phyloP scores from a whole-genome alignment of 2,888 invertebrate species.

The Erynnis tages region DNA sequence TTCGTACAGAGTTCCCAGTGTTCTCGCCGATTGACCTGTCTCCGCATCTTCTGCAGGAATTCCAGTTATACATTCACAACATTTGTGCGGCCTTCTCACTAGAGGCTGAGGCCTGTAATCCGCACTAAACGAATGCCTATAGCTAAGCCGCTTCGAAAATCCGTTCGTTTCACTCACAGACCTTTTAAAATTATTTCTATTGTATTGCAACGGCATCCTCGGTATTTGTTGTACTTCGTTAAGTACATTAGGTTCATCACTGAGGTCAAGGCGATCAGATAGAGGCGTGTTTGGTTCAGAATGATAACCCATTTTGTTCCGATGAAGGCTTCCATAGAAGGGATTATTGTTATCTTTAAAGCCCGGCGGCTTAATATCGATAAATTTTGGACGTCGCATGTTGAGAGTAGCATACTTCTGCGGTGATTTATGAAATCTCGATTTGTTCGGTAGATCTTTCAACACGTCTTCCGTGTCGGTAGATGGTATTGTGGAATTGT shows the following conservation, averaged over 20 bases:
- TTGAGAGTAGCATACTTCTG: constrained; percentile 77
- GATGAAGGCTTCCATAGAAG: constrained; percentile 66
- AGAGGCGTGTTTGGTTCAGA: constrained; percentile 77
- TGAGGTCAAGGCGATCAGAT: constrained; percentile 54
- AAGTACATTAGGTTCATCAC: constrained; percentile 59
- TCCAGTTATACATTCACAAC: constrained; percentile 76
- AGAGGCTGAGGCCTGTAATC: constrained; percentile 61
- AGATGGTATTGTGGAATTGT: constrained; percentile 76
- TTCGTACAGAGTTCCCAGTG: constrained; percentile 74
- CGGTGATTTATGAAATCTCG: constrained; percentile 74
- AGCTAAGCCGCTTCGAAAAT: constrained; percentile 71
- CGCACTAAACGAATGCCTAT: constrained; percentile 75
- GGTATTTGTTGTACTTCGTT: constrained; percentile 72
- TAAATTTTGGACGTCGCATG: constrained; percentile 71
- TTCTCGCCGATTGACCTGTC: constrained; percentile 61
- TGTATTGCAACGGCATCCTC: constrained; percentile 70
- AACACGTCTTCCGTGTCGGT: constrained; percentile 76
- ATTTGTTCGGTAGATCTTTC: constrained; percentile 72
- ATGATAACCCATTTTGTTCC: constrained; percentile 72
- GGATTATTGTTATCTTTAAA: constrained; percentile 61
- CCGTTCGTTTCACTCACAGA: constrained; percentile 74
- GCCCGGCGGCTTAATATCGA: constrained; percentile 61
- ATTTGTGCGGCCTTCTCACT: constrained; percentile 67
- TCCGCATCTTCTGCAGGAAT: constrained; percentile 60
- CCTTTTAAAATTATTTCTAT: constrained; percentile 70